Conservation (phyloP, 1,140 invertebrate species). For the Caenorhabditis tropicalis region DNA sequence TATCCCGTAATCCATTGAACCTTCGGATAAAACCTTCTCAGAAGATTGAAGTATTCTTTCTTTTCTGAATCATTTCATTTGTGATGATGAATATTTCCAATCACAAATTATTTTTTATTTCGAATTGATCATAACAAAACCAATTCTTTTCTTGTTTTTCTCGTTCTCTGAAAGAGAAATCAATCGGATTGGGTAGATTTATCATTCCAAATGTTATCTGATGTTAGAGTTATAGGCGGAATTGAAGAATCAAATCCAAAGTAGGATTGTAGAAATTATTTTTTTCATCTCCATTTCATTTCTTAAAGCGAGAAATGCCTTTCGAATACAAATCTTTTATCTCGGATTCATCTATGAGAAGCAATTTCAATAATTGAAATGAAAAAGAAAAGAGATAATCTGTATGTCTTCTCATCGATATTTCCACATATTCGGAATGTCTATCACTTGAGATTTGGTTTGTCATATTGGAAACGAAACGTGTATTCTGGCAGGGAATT, state of each 20-base stretch:
- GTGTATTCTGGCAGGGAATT: not conserved
- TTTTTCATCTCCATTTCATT: conserved; percentile 29
- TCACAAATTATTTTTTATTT: too few relatives aligned
- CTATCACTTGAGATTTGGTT: too few relatives aligned
- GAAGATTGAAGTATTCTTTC: too few relatives aligned
- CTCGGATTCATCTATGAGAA: not conserved
- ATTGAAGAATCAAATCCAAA: not conserved
- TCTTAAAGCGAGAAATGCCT: too few relatives aligned
- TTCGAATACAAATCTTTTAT: too few relatives aligned
- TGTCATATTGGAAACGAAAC: not conserved
- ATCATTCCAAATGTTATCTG: not conserved
- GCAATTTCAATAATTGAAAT: conserved; percentile 42
- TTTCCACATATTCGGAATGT: conserved; percentile 25
- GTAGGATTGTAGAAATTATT: conserved; percentile 5
- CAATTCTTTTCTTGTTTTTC: not conserved
- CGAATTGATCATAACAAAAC: too few relatives aligned
- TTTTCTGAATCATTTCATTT: too few relatives aligned
- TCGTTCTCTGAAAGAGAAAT: not conserved
- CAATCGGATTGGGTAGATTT: not conserved
- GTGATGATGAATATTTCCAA: too few relatives aligned
- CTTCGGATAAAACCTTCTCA: not conserved
- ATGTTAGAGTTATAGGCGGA: not conserved
- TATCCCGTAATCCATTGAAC: not conserved
- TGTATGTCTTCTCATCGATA: not conserved
- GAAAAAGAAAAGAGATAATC: not conserved